These are phyloP conservation scores for Nyctibius grandis DNA, from an alignment of 2,797 vertebrate species.

Conservation along the genomic window DNA sequence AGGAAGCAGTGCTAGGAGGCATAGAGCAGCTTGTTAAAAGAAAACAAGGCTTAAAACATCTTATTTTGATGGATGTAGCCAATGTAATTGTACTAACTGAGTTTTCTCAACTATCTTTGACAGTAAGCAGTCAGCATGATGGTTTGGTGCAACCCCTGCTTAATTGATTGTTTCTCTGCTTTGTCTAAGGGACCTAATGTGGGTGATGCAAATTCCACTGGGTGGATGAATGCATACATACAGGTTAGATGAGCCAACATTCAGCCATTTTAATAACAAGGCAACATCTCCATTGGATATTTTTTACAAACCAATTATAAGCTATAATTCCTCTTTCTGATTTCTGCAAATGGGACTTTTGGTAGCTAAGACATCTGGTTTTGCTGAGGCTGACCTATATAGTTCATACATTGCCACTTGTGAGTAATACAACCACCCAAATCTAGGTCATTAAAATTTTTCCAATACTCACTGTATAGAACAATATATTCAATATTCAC, in stretches of 20 bases:
- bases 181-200: neutral
- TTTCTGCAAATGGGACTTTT: neutral
- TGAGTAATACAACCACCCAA: neutral
- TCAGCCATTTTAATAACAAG: neutral
- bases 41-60: neutral
- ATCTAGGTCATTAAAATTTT: slow-evolving; percentile 15
- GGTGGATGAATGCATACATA: neutral
- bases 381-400: neutral
- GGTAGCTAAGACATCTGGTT: neutral
- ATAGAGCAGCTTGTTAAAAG: neutral
- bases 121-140: neutral
- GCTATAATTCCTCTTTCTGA: neutral
- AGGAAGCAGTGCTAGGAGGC: neutral
- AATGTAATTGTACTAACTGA: neutral
- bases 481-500: neutral
- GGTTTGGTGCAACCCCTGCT: neutral
- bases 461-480: neutral
- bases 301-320: neutral
- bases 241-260: neutral
- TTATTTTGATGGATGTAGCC: neutral
- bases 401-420: neutral
- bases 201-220: neutral
- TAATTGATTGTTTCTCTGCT: neutral
- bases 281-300: neutral
- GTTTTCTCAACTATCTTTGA: neutral